Evolutionary conservation across 2,888 invertebrate species (phyloP).

Genomic region (Dascillus cervinus): DNA sequence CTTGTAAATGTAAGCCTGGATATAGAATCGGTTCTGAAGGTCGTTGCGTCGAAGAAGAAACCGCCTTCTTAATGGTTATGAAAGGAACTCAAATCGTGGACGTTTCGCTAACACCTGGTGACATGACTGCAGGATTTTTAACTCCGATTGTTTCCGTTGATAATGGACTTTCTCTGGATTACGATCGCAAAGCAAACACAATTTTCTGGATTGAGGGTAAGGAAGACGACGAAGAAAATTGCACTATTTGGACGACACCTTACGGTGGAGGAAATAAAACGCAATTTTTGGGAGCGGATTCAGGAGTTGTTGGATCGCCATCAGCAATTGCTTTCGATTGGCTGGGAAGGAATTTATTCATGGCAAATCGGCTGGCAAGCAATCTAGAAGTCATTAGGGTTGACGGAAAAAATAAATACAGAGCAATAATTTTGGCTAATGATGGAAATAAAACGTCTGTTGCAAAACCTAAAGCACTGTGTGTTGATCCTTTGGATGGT

Average conservation of each 20-base stretch:
- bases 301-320: conserved; percentile 86
- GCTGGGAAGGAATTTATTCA: conserved; percentile 90
- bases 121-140: conserved; percentile 68
- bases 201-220: conserved; percentile 84
- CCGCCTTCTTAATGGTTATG: conserved; percentile 82
- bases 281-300: conserved; percentile 71
- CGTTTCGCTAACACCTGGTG: conserved; percentile 66
- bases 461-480: conserved; percentile 79
- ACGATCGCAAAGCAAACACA: conserved; percentile 75
- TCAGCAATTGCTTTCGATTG: conserved; percentile 93
- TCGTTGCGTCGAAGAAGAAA: conserved; percentile 76
- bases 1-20: conserved; percentile 90
- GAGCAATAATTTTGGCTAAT: conserved; percentile 82
- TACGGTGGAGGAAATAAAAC: conserved; percentile 80
- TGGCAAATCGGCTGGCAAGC: conserved; percentile 82
- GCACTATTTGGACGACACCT: conserved; percentile 77
- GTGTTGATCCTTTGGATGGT: conserved; percentile 89
- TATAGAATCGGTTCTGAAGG: conserved; percentile 60
- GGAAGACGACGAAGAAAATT: conserved; percentile 68
- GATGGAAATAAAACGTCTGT: conserved; percentile 81
- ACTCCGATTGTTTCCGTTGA: conserved; percentile 84
- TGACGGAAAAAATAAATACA: conserved; percentile 75
- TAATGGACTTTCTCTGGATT: conserved; percentile 84
- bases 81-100: conserved; percentile 86
- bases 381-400: conserved; percentile 85